Evolutionary conservation across 2,888 invertebrate species (phyloP).

Genomic region (Caenorhabditis auriculariae): DNA sequence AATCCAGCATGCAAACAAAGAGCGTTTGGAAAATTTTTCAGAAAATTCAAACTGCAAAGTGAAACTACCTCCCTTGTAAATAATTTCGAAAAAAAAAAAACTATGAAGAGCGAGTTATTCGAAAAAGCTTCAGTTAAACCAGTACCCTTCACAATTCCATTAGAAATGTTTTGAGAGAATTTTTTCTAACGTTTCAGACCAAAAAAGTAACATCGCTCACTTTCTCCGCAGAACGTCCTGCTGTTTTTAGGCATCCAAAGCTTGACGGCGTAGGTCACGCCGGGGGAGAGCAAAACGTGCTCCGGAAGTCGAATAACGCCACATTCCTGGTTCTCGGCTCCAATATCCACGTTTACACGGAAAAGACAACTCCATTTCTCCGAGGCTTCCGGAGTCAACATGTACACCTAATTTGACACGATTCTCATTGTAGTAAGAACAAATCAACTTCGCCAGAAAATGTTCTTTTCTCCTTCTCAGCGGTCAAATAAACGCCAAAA

Average conservation of each 20-base stretch:
- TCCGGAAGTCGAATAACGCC: conserved; percentile 30
- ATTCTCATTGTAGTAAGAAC: background rate
- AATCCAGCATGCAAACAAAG: too few relatives aligned
- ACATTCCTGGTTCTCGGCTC: conserved; percentile 23
- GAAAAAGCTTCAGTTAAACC: too few relatives aligned
- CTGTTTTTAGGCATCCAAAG: conserved; percentile 36
- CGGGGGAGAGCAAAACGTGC: conserved; percentile 36
- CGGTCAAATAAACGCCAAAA: conserved; percentile 30
- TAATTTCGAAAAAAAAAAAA: too few relatives aligned
- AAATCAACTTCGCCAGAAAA: conserved; percentile 15
- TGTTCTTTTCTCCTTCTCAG: conserved; percentile 25
- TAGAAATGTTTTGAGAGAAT: too few relatives aligned
- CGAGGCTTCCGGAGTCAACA: conserved; percentile 20
- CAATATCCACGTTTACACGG: conserved; percentile 14
- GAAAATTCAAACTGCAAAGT: too few relatives aligned
- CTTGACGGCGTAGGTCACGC: conserved; percentile 49
- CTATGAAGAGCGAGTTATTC: too few relatives aligned
- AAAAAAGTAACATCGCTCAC: conserved; percentile 60
- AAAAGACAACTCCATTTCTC: conserved; percentile 23
- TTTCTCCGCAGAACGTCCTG: conserved; percentile 90
- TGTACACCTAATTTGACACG: conserved; percentile 16
- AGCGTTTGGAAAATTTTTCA: too few relatives aligned
- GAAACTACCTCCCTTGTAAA: too few relatives aligned
- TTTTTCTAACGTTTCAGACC: too few relatives aligned
- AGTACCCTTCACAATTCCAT: too few relatives aligned